Percentiles rank a stretch among this genome's conserved stretches.
Conservation (phyloP, 1,140 invertebrate species). For the Cyphomyrmex costatus region DNA sequence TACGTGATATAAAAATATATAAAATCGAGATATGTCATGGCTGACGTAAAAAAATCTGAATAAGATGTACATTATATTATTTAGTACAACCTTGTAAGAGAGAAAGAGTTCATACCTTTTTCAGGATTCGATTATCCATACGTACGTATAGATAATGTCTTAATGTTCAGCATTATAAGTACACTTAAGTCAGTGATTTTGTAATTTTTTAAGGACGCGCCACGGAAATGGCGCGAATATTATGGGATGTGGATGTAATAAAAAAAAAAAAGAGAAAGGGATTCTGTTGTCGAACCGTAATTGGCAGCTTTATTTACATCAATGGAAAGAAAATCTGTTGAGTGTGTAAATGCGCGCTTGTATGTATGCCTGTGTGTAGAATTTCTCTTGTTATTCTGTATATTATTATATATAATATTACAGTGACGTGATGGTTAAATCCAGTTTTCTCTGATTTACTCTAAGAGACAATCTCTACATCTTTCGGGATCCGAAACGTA, state of each 20-base stretch:
- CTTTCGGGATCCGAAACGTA: slow-evolving; percentile 60
- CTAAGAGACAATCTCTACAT: slow-evolving; percentile 73
- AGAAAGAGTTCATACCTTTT: neutral
- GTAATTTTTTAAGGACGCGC: slow-evolving; percentile 77
- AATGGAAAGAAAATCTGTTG: slow-evolving; percentile 68
- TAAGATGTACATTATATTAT: neutral
- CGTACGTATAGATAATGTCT: slow-evolving; percentile 60
- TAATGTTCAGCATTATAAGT: slow-evolving; percentile 57
- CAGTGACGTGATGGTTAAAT: slow-evolving; percentile 63
- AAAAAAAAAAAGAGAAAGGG: slow-evolving; percentile 58
- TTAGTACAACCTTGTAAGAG: slow-evolving; percentile 4
- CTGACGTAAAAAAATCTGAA: neutral
- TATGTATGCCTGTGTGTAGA: slow-evolving; percentile 53
- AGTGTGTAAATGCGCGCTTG: slow-evolving; percentile 55
- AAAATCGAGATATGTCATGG: slow-evolving; percentile 49
- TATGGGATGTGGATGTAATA: slow-evolving; percentile 60
- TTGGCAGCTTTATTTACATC: slow-evolving; percentile 84
- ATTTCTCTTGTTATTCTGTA: slow-evolving; percentile 62
- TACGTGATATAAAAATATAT: slow-evolving; percentile 73
- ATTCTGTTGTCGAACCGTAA: slow-evolving; percentile 74
- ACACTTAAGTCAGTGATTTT: slow-evolving; percentile 76
- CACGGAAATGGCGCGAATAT: slow-evolving; percentile 27
- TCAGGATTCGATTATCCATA: slow-evolving; percentile 32
- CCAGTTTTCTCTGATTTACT: slow-evolving; percentile 65
- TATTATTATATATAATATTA: slow-evolving; percentile 62